phyloP scores from a whole-genome alignment of 2,888 invertebrate species.

The Spisula subtruncata region DNA sequence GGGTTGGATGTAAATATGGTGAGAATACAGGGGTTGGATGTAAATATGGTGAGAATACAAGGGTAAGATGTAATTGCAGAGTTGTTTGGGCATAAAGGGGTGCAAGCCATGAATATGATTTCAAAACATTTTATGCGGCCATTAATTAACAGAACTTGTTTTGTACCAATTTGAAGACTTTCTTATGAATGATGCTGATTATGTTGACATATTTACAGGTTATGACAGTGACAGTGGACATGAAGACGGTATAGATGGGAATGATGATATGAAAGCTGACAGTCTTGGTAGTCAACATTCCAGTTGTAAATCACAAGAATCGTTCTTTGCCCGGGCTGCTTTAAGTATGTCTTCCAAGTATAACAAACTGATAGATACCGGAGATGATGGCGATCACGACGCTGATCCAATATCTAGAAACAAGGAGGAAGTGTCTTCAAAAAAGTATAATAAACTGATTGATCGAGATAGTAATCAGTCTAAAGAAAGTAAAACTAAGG shows the following conservation, averaged over 20 bases:
- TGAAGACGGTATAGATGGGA: slow-evolving; percentile 47
- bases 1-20: too few relatives aligned
- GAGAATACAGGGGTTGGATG: too few relatives aligned
- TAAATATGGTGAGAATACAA: too few relatives aligned
- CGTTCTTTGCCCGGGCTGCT: slow-evolving; percentile 81
- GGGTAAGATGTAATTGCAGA: too few relatives aligned
- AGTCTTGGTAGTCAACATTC: slow-evolving; percentile 33
- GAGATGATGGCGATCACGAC: slow-evolving; percentile 82
- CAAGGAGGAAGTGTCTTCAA: slow-evolving; percentile 50
- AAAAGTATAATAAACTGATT: slow-evolving; percentile 60
- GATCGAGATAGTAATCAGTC: slow-evolving; percentile 42
- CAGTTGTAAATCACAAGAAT: slow-evolving; percentile 34
- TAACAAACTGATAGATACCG: slow-evolving; percentile 91
- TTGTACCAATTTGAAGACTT: too few relatives aligned
- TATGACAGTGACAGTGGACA: slow-evolving; percentile 44
- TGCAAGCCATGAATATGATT: too few relatives aligned
- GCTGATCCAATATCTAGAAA: slow-evolving; percentile 50
- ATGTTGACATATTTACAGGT: neutral
- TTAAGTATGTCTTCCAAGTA: slow-evolving; percentile 91
- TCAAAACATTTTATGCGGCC: too few relatives aligned
- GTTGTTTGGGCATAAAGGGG: too few relatives aligned
- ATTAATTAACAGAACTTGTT: too few relatives aligned
- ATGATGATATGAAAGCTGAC: slow-evolving; percentile 43
- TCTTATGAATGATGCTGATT: too few relatives aligned
- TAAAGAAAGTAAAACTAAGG: slow-evolving; percentile 37